Percentiles rank a stretch among this genome's conserved stretches.
Evolutionary conservation across 2,888 invertebrate genomes (phyloP).

Genomic region (Rambutsinella grinnellia): DNA sequence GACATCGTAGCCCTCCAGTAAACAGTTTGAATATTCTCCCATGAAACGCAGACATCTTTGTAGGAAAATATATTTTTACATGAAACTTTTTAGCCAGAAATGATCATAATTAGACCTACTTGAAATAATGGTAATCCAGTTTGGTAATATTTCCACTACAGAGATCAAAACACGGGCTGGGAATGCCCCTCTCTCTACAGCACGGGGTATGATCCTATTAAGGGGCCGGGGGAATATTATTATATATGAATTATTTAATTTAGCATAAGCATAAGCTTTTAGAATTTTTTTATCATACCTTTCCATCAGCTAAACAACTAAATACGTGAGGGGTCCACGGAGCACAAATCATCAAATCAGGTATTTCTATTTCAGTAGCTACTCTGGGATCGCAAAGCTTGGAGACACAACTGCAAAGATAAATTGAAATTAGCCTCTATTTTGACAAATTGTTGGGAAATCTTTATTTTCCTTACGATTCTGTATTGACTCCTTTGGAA

Average conservation of each 20-base stretch:
- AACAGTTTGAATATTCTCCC: constrained; percentile 84
- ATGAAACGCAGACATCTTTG: constrained; percentile 83
- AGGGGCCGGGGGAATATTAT: too few relatives aligned
- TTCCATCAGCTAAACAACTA: constrained; percentile 82
- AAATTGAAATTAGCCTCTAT: not conserved
- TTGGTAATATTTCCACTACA: constrained; percentile 85
- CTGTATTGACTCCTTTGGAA: constrained; percentile 79
- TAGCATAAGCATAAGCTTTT: too few relatives aligned
- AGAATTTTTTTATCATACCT: too few relatives aligned
- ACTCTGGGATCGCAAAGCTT: constrained; percentile 83
- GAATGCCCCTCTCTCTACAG: constrained; percentile 81
- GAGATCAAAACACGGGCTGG: constrained; percentile 80
- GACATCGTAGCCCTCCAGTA: constrained; percentile 87
- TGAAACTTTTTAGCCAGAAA: not conserved
- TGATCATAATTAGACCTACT: constrained; percentile 76
- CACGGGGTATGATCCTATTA: constrained; percentile 88
- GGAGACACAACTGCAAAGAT: constrained; percentile 74
- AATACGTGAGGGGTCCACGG: constrained; percentile 88
- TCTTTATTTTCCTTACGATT: constrained; percentile 70
- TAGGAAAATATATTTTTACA: not conserved
- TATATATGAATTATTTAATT: too few relatives aligned
- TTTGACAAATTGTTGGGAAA: not conserved
- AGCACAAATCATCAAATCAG: constrained; percentile 90
- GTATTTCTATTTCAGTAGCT: constrained; percentile 75
- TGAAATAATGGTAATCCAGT: constrained; percentile 85